phyloP scores from a whole-genome alignment of 2,888 invertebrate species.

The Rhingia campestris region DNA sequence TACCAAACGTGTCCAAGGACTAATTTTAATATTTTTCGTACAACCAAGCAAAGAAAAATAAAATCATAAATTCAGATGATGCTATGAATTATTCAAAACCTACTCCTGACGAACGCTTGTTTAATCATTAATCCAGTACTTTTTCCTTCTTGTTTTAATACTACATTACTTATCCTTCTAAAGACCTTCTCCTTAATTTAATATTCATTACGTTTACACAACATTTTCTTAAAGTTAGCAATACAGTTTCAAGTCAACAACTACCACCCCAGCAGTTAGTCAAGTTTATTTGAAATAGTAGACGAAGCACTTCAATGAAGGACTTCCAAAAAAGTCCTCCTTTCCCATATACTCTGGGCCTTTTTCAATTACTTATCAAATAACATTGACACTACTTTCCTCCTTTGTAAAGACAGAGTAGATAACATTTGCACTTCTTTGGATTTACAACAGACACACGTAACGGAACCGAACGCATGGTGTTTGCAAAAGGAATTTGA shows the following conservation, averaged over 20 bases:
- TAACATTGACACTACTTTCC: conserved; percentile 54
- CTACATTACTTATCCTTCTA: no score
- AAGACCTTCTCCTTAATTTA: no score
- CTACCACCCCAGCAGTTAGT: neutral
- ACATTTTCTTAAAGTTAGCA: neutral
- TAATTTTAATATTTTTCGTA: no score
- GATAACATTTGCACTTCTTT: conserved; percentile 44
- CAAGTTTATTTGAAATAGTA: conserved; percentile 29
- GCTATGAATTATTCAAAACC: no score
- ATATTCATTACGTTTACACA: no score
- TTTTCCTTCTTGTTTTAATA: no score
- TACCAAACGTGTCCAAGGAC: no score
- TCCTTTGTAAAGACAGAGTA: conserved; percentile 11
- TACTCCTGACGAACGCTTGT: no score
- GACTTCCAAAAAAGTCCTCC: conserved; percentile 11
- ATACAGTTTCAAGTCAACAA: neutral
- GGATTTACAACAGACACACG: conserved; percentile 9
- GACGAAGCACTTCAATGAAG: conserved; percentile 23
- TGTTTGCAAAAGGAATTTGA: conserved; percentile 49
- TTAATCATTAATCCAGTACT: no score
- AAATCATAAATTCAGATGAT: no score
- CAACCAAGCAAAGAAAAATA: no score
- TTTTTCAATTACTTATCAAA: conserved; percentile 64
- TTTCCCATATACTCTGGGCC: neutral
- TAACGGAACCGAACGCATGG: neutral